phyloP scores from a whole-genome alignment of 2,797 vertebrate species.

The Glyptemys insculpta region DNA sequence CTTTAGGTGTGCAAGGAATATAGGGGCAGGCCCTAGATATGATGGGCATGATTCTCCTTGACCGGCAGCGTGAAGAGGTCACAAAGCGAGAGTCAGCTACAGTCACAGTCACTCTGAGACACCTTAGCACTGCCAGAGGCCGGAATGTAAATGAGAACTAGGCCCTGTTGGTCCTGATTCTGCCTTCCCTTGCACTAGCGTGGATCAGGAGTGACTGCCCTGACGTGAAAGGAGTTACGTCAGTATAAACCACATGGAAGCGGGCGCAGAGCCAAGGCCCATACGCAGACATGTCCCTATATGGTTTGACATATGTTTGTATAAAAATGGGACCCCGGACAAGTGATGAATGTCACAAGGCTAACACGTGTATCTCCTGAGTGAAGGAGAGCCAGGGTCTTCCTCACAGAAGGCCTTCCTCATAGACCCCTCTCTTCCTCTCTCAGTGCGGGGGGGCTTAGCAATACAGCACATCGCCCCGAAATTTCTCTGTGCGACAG shows the following conservation, averaged over 20 bases:
- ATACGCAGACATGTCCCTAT: background rate
- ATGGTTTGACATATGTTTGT: background rate
- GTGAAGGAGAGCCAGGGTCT: background rate
- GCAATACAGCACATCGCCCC: background rate
- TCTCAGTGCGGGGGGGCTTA: accelerated
- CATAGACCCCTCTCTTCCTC: background rate
- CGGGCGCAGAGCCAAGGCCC: background rate
- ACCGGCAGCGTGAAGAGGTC: background rate
- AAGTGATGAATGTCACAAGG: background rate
- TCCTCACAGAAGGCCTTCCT: background rate
- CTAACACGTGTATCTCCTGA: no score
- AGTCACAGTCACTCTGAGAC: accelerated
- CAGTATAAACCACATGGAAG: background rate
- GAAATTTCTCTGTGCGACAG: background rate
- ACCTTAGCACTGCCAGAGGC: accelerated
- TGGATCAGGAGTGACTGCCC: background rate
- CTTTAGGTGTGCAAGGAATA: background rate
- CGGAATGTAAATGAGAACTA: background rate
- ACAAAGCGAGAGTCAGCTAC: background rate
- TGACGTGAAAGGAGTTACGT: background rate
- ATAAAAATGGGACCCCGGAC: background rate
- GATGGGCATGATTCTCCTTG: background rate
- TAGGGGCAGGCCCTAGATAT: no score
- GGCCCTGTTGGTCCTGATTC: background rate
- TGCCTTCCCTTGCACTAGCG: background rate